Evolutionary conservation across 2,113 vertebrate species (phyloP), one percentile per base, ranked within the genome.

Genomic region (Paedocypris sp.): DNA sequence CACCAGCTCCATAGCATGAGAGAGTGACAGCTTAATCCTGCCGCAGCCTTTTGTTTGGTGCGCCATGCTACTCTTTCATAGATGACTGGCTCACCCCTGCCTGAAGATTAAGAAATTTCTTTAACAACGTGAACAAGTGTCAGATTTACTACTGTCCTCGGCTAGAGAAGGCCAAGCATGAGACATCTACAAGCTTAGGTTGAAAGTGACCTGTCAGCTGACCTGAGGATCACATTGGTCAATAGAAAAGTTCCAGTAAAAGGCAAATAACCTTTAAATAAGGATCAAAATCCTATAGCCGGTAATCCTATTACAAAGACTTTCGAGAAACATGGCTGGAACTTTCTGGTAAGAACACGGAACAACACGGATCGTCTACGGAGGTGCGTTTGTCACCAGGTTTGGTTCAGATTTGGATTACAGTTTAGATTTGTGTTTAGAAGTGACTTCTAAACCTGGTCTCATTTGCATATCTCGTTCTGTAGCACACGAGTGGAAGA

Each of bases 101-200:
- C 73, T 73, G 61, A 15, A 67, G 58, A 86, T 82, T 81, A 83
- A 81, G 45, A 83, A 78, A 85, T 86, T 83, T 82, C 69, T 85
- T 85, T 83, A 89, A 89, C 73, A 85, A 85, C 49, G 76, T 70
- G 51, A 59, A 22, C 68, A 58, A 22, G 58, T 79, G 74, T 81
- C 78, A 69, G 31, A 46, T 62, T 80, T 76, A 77, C 51, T 76
- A 46, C 62, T 56, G 62, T 64, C 62, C 45, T 38, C 51, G 26
- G 42, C 2, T 39, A 31, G 51, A 47, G 23, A 19, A 11, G 28
- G 25, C 18, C 3, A 11, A 64, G 41, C 16, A 28, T 15, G 31
- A 39, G 18, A 68, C 20, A 39, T 8, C 18, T 31, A 18, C 47
- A 38, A 33, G 41, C 26, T 31, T 4, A 20, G 48, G 32, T 35